Base-by-base conservation (phyloP, 2,888 invertebrate species). In the Onchidella celtica region DNA sequence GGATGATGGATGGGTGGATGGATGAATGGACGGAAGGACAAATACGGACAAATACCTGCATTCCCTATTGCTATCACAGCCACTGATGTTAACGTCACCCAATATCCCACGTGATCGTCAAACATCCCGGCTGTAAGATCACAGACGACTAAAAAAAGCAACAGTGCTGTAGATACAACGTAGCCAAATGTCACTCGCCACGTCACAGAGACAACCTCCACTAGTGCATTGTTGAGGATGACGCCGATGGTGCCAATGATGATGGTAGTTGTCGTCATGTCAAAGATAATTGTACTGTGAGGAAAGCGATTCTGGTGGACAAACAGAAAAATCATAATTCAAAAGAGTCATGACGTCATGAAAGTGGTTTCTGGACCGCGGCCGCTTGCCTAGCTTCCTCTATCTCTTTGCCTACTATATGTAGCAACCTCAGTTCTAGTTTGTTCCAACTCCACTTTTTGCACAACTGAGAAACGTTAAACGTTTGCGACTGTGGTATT, bases 221-320 rank as follows among this genome's bases (percentile, higher is more conserved):
- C 68, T 40, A 57, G 32, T 24, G 55, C 94, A 91, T 97, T 98
- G 93, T 97, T 98, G 77, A 96, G 95, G 85, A 97, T 94, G 9
- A 98, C 98, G 2, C 97, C 97, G 81, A 96, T 95, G 89, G 97
- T 97, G 38, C 97, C 97, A 86, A 97, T 96, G n/a, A 96, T 95
- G 86, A 98, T 97, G 93, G 98, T 98, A 61, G 97, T 97, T 85
- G 97, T 95, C 21, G 97, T 97, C 96, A 98, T 97, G 93, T 98
- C 98, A 92, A 98, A 96, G 90, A 97, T 96, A 84, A 98, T 97
- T 1, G 97, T 96, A 0, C 96, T 95, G 79, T 96, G 96, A 0
- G 97, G 97, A 93, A 97, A 97, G 87, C 96, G 95, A 29, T 95
- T 95, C 94, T 77, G 47, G 11, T n/a, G n/a, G n/a, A n/a, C n/a